A percentile compares a stretch with the other conserved stretches of the same genome.
phyloP scores from a whole-genome alignment of 2,888 invertebrate genomes.

The Metellina segmentata region DNA sequence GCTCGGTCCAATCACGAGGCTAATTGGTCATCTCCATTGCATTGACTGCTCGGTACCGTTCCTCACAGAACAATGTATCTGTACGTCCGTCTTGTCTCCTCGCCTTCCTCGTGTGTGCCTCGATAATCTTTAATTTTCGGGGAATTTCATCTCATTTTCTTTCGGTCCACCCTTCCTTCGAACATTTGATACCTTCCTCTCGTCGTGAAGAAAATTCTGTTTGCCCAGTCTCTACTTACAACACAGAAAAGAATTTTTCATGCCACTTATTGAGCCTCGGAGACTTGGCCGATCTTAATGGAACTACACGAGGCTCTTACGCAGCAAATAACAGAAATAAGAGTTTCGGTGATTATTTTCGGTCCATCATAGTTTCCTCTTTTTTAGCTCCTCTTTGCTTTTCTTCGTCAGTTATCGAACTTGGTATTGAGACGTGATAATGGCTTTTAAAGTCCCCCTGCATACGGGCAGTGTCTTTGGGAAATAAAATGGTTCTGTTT shows the following conservation, averaged over 20 bases:
- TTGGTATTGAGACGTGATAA: slow-evolving; percentile 7
- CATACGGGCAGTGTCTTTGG: not conserved
- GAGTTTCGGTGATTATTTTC: slow-evolving; percentile 31
- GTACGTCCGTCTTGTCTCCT: not conserved
- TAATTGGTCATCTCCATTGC: slow-evolving; percentile 74
- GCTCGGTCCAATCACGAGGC: slow-evolving; percentile 56
- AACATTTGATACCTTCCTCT: slow-evolving; percentile 12
- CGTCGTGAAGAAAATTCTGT: not conserved
- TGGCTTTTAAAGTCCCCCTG: slow-evolving; percentile 14
- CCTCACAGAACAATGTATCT: slow-evolving; percentile 18
- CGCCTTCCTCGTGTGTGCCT: not conserved
- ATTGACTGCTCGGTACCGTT: slow-evolving; percentile 36
- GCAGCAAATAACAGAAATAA: slow-evolving; percentile 27
- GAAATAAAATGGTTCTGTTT: not conserved
- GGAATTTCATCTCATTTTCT: slow-evolving; percentile 28
- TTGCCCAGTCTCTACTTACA: too few species aligned
- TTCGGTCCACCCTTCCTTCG: not conserved
- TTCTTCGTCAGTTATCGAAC: not conserved
- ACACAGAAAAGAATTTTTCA: slow-evolving; percentile 17
- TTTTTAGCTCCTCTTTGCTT: not conserved
- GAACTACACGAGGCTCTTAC: not conserved
- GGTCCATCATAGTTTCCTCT: not conserved
- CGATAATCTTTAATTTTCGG: slow-evolving; percentile 62
- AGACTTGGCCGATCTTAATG: not conserved
- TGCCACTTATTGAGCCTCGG: slow-evolving; percentile 28